A percentile compares a stretch with the other conserved stretches of the same genome.
These are phyloP conservation scores for Zapornia atra DNA, from an alignment of 2,113 vertebrate species.

Conservation along the genomic window DNA sequence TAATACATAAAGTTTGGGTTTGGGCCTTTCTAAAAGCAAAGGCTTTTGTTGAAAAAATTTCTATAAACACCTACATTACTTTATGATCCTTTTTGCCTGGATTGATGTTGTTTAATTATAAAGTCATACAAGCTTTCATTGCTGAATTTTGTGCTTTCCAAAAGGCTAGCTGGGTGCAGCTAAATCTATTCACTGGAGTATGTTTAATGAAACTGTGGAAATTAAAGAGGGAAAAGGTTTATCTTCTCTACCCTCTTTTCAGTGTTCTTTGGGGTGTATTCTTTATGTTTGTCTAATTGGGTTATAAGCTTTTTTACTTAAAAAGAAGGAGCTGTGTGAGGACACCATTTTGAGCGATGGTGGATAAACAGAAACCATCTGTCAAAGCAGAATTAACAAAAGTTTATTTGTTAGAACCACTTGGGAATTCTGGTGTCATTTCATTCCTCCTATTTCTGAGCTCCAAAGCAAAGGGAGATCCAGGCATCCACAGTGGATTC, in stretches of 20 bases:
- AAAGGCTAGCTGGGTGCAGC: not conserved
- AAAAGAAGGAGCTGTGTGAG: not conserved
- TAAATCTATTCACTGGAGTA: not conserved
- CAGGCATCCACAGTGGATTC: not conserved
- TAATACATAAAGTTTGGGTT: not conserved
- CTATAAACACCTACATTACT: not conserved
- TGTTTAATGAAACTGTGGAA: not conserved
- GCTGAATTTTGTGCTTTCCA: not conserved
- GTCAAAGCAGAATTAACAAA: not conserved
- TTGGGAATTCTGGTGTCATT: not conserved
- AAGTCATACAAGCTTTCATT: not conserved
- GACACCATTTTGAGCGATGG: not conserved
- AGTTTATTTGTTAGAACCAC: not conserved
- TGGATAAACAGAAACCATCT: not conserved
- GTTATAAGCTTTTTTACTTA: not conserved
- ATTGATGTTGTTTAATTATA: not conserved
- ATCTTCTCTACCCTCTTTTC: not conserved
- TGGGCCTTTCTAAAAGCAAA: not conserved
- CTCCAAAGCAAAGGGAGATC: not conserved
- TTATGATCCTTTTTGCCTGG: not conserved
- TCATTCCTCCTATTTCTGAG: not conserved
- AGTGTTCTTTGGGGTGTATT: not conserved
- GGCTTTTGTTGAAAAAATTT: not conserved
- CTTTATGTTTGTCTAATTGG: not conserved
- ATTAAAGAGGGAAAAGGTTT: not conserved